These are phyloP conservation scores for Poeciliopsis turneri DNA, from an alignment of 2,797 vertebrate genomes.

Conservation along the genomic window DNA sequence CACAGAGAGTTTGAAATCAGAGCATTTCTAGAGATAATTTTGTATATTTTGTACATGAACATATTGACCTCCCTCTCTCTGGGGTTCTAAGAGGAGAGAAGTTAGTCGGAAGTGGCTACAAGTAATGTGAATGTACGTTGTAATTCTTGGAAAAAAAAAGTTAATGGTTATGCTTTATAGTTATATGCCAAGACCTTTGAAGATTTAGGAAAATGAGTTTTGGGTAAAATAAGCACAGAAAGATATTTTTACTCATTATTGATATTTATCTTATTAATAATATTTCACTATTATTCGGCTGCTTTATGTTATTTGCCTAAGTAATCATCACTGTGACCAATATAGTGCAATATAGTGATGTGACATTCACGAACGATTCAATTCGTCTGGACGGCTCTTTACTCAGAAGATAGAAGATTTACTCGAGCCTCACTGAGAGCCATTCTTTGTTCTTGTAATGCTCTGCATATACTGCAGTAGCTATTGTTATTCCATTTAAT, in stretches of 20 bases:
- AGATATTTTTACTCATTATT: neutral
- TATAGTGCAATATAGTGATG: too few relatives aligned
- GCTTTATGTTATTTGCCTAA: too few relatives aligned
- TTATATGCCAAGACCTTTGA: too few relatives aligned
- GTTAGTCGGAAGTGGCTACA: neutral
- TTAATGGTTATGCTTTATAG: neutral
- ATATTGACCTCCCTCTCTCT: conserved; percentile 4
- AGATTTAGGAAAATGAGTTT: neutral
- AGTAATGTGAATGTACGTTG: neutral
- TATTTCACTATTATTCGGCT: too few relatives aligned
- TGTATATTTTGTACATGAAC: conserved; percentile 17
- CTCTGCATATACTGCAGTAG: too few relatives aligned
- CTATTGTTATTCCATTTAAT: too few relatives aligned
- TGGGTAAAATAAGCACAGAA: neutral
- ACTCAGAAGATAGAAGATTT: too few relatives aligned
- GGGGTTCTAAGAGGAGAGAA: conserved; percentile 4
- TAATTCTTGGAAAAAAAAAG: neutral
- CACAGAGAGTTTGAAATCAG: conserved; percentile 29
- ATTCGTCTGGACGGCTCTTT: too few relatives aligned
- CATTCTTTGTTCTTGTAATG: too few relatives aligned
- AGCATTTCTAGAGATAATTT: conserved; percentile 37
- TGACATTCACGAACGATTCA: neutral
- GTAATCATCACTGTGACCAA: too few relatives aligned
- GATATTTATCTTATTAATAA: too few relatives aligned
- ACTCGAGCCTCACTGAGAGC: too few relatives aligned